Conservation (phyloP, 92 coral and sea anemone genomes). For the Palythoa grandis region DNA sequence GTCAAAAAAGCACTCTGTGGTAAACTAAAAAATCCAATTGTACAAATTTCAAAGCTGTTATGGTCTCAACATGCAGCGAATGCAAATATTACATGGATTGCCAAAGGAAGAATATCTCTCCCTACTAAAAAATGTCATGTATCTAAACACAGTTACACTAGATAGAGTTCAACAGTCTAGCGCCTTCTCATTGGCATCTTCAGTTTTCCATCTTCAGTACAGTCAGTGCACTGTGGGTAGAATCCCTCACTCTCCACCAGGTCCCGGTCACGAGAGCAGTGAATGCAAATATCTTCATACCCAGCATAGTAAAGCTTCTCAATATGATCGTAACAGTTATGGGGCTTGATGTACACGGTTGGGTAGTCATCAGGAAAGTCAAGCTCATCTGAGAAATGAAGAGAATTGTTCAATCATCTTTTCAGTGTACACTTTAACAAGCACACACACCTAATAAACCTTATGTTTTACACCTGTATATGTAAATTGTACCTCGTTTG, state of each 20-base stretch:
- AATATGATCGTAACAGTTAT: not conserved
- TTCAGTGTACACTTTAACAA: not conserved
- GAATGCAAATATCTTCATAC: conserved; percentile 22
- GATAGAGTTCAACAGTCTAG: not conserved
- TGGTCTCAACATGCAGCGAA: not conserved
- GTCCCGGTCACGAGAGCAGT: conserved; percentile 31
- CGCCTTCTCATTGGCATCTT: conserved; percentile 27
- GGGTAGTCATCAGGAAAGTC: conserved; percentile 16
- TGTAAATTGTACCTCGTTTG: not conserved
- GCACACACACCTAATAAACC: conserved; percentile 3
- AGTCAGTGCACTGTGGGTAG: conserved; percentile 38
- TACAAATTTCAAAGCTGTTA: conserved; percentile 10
- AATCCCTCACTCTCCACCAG: conserved; percentile 15
- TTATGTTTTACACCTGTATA: not conserved
- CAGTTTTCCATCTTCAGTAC: conserved; percentile 14
- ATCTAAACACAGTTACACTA: too few relatives aligned
- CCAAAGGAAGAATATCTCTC: conserved; percentile 20
- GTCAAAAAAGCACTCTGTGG: not conserved
- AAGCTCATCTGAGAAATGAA: conserved; percentile 26
- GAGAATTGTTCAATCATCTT: conserved; percentile 2
- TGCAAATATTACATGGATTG: conserved; percentile 18
- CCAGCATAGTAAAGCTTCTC: conserved; percentile 27
- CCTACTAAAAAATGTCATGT: not conserved
- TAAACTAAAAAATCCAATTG: conserved; percentile 2
- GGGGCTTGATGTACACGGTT: conserved; percentile 3